These are phyloP conservation scores for Sarcophaga rosellei DNA, from an alignment of 2,888 invertebrate species.

Conservation along the genomic window DNA sequence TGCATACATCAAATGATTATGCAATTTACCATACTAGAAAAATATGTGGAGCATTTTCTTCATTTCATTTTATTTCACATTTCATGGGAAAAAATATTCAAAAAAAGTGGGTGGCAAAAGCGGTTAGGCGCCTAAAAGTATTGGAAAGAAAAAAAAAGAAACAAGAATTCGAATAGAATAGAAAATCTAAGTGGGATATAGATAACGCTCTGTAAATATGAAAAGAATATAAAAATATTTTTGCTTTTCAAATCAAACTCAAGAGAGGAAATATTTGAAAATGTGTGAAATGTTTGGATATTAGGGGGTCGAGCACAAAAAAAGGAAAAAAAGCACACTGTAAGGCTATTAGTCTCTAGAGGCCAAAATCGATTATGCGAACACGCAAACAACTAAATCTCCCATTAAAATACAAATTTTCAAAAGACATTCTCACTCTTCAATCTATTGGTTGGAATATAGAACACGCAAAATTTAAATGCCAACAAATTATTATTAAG, in stretches of 20 bases:
- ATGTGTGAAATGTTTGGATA: too few species aligned
- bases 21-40: slow-evolving; percentile 50
- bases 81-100: not conserved
- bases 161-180: slow-evolving; percentile 10
- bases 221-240: slow-evolving; percentile 14
- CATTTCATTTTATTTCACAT: not conserved
- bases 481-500: slow-evolving; percentile 32
- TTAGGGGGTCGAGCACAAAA: not conserved
- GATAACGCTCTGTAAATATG: not conserved
- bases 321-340: not conserved
- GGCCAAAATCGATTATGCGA: slow-evolving; percentile 65
- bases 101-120: not conserved
- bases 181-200: slow-evolving; percentile 8
- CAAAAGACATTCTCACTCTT: slow-evolving; percentile 16
- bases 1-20: slow-evolving; percentile 38
- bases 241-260: too few species aligned
- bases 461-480: slow-evolving; percentile 56
- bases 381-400: slow-evolving; percentile 56
- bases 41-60: slow-evolving; percentile 38
- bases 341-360: slow-evolving; percentile 48
- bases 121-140: not conserved
- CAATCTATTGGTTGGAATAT: slow-evolving; percentile 44
- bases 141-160: not conserved
- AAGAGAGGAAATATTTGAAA: too few species aligned
- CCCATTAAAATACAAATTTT: slow-evolving; percentile 17